Evolutionary conservation across 1,140 invertebrate genomes (phyloP).

Genomic region (Drosophila ogumai): DNA sequence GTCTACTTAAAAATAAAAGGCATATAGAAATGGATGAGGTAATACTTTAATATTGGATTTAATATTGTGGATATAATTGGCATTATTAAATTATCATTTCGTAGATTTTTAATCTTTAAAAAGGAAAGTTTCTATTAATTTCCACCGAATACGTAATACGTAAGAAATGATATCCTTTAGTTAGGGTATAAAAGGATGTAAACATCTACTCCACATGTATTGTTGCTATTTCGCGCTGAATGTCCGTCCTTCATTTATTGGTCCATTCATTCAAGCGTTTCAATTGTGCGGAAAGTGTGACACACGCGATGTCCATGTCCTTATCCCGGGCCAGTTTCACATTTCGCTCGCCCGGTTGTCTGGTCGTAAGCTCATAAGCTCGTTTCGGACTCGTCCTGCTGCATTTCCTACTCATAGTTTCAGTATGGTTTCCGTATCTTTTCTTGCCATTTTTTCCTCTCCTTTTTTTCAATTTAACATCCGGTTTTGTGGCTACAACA

Average conservation of each 20-base stretch:
- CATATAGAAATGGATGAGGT: neutral
- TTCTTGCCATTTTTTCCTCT: conserved; percentile 9
- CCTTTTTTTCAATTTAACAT: conserved; percentile 68
- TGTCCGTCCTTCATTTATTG: conserved; percentile 54
- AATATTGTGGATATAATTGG: neutral
- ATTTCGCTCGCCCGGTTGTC: conserved; percentile 3
- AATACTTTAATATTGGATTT: neutral
- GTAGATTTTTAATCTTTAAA: too few relatives aligned
- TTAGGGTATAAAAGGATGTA: neutral
- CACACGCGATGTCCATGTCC: conserved; percentile 21
- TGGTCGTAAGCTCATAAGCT: conserved; percentile 70
- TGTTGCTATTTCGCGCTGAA: conserved; percentile 7
- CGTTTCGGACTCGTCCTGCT: conserved; percentile 51
- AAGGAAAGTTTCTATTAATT: neutral
- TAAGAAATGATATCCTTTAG: neutral
- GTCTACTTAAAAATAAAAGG: too few relatives aligned
- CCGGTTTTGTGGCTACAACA: conserved; percentile 68
- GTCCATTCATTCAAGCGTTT: conserved; percentile 71
- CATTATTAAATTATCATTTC: neutral
- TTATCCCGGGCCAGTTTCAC: conserved; percentile 16
- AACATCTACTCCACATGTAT: conserved; percentile 5
- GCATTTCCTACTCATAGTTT: conserved; percentile 59
- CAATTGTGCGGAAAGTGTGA: conserved; percentile 70
- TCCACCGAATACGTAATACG: neutral
- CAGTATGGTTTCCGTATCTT: conserved; percentile 27